Evolutionary conservation across 2,113 vertebrate species (phyloP), one percentile per base, ranked within the genome.

Genomic region (Perca schrenkii): DNA sequence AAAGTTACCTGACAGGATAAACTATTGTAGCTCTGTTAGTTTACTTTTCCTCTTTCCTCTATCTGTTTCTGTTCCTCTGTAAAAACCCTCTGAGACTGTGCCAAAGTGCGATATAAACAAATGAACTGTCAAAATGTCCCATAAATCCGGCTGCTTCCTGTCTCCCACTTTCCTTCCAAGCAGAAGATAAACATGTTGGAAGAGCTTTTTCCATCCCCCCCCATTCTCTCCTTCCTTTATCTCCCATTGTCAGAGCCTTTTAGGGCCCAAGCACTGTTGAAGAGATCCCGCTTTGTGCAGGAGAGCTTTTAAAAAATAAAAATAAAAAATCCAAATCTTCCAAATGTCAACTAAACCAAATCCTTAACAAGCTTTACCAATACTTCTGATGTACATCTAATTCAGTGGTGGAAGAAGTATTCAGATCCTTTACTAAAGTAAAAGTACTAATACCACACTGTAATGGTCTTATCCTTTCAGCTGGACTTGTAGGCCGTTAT

Each of bases 121-220:
- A 82, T 19, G 4, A 75, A 47, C 31, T 56, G 57, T 82, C 64
- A 58, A 40, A 83, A 54, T 70, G 21, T 86, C 78, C 79, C 34
- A 84, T 80, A 66, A 83, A 74, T 85, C 79, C 22, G 40, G 62
- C 73, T 62, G 53, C 83, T 91, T 92, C 88, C 89, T 90, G 86
- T 80, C 83, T 25, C 65, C 61, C 47, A 25, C n/a, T 79, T 68
- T 73, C 56, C 19, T 17, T 80, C 75, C 79, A 80, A 87, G 73
- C 31, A 63, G 16, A 85, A 89, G 76, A 90, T 91, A 90, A 93
- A 93, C 88, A 90, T 70, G 62, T 12, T 67, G 43, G 54, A 87
- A 83, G 68, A 25, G 54, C 50, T 85, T 89, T 88, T 88, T 83
- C 84, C 74, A 17, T 63, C 40, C 4, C 7, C 58, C 31, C 31